phyloP scores from a whole-genome alignment of 2,797 vertebrate species.

The Sibirionetta formosa region DNA sequence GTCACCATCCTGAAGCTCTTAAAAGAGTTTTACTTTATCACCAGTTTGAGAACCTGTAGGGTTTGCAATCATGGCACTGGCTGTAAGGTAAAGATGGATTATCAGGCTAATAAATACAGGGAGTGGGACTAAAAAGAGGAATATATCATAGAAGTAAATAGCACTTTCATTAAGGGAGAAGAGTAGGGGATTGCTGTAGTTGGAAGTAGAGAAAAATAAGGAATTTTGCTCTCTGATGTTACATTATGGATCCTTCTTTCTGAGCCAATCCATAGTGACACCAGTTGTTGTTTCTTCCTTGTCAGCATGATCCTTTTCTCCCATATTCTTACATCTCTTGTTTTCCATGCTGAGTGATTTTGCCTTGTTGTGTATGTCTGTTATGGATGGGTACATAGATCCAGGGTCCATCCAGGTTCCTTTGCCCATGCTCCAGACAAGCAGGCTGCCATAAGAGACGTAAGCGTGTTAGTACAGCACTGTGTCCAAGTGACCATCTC shows the following conservation, averaged over 20 bases:
- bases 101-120: constrained; percentile 74
- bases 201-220: not conserved
- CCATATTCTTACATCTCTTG: not conserved
- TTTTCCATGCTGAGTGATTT: not conserved
- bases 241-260: not conserved
- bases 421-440: not conserved
- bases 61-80: constrained; percentile 62
- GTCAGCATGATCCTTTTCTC: not conserved
- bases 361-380: not conserved
- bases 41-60: constrained; percentile 61
- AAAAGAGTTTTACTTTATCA: constrained; percentile 78
- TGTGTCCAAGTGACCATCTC: not conserved
- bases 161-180: constrained; percentile 41
- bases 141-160: constrained; percentile 56
- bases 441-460: not conserved
- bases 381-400: not conserved
- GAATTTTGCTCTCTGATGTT: not conserved
- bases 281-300: not conserved
- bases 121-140: constrained; percentile 40
- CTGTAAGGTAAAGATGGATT: constrained; percentile 71
- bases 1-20: constrained; percentile 72
- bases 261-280: not conserved
- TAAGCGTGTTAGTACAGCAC: not conserved
- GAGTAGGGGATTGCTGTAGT: constrained; percentile 4
- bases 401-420: not conserved